Evolutionary conservation across 2,797 vertebrate species (phyloP), one percentile per base, ranked within the genome.

Genomic region (Mormyrus hasselquistii): DNA sequence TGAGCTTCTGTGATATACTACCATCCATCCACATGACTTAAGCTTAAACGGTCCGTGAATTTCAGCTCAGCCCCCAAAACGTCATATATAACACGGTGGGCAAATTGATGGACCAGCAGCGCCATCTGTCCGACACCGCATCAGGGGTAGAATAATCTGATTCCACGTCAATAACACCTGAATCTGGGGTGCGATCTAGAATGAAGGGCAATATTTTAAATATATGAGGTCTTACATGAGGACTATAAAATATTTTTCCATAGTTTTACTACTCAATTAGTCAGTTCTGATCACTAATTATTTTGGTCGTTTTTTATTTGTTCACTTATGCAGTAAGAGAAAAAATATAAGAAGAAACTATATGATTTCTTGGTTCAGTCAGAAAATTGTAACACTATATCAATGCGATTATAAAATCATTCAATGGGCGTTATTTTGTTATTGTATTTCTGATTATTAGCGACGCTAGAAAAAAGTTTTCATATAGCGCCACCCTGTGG

Each of bases 11-110:
- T 55, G 90, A 93, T 91, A 34, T 34, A 34, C 29, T 34, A 92
- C 91, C 93, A 93, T 94, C 91, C 94, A 94, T 93, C 93, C 94
- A 93, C 91, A 95, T 90, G 93, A 94, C 93, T 93, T 90, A 89
- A 94, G 93, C 88, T 94, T 94, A 93, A 94, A 86, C 38, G 50
- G 92, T 91, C 91, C 92, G 91, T 91, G 92, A 92, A 86, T 92
- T 91, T 92, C 89, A 89, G 93, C 92, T 92, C 95, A 88, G 92
- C 95, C 95, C 89, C 90, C 91, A 92, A 92, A 92, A 93, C 95
- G 95, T 96, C 96, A 93, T 89, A 93, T 88, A 59, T 29, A 22
- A 91, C 92, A 59, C 50, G 4, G 86, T 55, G 25, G 52, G 16
- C 10, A 16, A 73, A 89, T 69, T 59, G 69, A 16, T 69, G 52